phyloP scores from a whole-genome alignment of 2,888 invertebrate genomes.

The Pandemis corylana region DNA sequence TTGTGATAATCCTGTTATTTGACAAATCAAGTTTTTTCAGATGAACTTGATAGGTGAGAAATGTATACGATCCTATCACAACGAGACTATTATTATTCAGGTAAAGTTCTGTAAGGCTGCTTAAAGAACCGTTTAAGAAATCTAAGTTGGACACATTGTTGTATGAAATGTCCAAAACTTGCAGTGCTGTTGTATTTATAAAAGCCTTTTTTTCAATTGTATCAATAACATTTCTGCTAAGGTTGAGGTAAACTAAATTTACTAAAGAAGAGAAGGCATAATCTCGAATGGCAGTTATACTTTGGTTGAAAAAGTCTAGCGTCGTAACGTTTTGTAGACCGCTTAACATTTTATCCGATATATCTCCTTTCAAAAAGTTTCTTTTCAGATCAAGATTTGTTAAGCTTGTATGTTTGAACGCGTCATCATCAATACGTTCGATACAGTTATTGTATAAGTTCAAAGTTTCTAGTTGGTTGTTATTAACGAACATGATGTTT shows the following conservation, averaged over 20 bases:
- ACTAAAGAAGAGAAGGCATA: constrained; percentile 60
- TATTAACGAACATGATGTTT: constrained; percentile 63
- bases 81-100: constrained; percentile 63
- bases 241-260: constrained; percentile 58
- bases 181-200: constrained; percentile 50
- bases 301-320: constrained; percentile 63
- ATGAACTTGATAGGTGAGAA: constrained; percentile 55
- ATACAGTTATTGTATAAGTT: constrained; percentile 65
- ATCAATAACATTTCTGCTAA: constrained; percentile 64
- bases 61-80: constrained; percentile 53
- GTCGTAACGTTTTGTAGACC: constrained; percentile 58
- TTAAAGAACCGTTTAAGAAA: constrained; percentile 59
- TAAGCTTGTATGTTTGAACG: constrained; percentile 61
- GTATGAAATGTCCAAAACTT: constrained; percentile 64
- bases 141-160: constrained; percentile 60
- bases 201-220: constrained; percentile 61
- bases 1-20: constrained; percentile 60
- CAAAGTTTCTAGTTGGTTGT: constrained; percentile 58
- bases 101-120: constrained; percentile 62
- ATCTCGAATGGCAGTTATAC: constrained; percentile 55
- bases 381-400: constrained; percentile 61
- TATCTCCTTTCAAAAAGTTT: constrained; percentile 62
- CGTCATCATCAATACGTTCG: constrained; percentile 57
- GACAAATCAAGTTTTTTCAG: constrained; percentile 68
- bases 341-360: constrained; percentile 60